Evolutionary conservation across 2,113 vertebrate genomes (phyloP).

Genomic region (Pedionomus torquatus): DNA sequence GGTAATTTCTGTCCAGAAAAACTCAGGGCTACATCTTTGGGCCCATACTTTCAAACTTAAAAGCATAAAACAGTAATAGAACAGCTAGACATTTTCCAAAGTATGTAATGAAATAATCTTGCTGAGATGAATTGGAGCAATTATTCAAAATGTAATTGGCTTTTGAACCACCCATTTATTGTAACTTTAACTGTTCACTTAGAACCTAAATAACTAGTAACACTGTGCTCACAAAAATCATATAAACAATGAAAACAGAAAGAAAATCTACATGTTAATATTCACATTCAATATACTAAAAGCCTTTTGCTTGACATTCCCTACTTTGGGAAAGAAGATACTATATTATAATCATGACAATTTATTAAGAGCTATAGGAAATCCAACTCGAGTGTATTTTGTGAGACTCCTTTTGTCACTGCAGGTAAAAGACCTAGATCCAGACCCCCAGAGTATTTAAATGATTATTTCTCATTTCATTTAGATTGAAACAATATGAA

Average conservation of each 20-base stretch:
- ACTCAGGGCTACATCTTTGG: background rate
- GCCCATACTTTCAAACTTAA: background rate
- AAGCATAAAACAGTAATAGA: background rate
- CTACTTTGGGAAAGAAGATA: background rate
- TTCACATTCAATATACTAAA: background rate
- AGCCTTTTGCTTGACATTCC: background rate
- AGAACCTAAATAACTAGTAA: background rate
- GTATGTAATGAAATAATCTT: background rate
- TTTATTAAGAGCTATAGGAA: background rate
- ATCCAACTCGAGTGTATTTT: background rate
- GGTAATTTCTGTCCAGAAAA: background rate
- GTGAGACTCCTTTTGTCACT: background rate
- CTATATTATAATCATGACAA: background rate
- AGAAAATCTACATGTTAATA: background rate
- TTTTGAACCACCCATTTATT: background rate
- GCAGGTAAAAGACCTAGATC: background rate
- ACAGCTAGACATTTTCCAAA: background rate
- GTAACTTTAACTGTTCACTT: background rate
- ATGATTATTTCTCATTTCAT: constrained; percentile 15
- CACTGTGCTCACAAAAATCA: background rate
- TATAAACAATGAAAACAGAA: background rate
- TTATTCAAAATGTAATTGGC: constrained; percentile 12
- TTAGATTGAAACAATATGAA: background rate
- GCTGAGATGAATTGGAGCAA: background rate
- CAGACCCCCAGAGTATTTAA: background rate